Evolutionary conservation across 2,888 invertebrate genomes (phyloP), one percentile per base, ranked within the genome.

Genomic region (Halocaridina rubra): DNA sequence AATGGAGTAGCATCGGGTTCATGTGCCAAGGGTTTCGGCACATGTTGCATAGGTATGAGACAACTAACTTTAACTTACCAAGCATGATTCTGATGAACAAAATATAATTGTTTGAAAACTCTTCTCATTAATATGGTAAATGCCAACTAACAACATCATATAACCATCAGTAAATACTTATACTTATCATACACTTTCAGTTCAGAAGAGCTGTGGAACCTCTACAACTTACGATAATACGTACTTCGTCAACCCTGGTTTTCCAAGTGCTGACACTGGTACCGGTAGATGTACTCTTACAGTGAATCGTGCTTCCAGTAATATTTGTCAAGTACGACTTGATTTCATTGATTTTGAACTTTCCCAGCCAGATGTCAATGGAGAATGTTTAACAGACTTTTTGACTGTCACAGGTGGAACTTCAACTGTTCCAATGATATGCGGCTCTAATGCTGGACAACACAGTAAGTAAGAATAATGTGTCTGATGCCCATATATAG

Each of bases 281-380:
- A 78, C 86, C 2, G 82, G 88, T 8, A 79, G 84, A 0, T 88
- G 88, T 19, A 81, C 78, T 7, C 78, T 86, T 46, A 88, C 78
- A 10, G 71, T 88, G 39, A 81, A 81, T 57, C 32, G 86, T n/a
- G 72, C 71, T 22, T 78, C 67, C 61, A 33, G 30, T 10, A 77
- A 86, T 67, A 88, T 88, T 39, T 88, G 88, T 32, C 88, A 88
- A 32, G 32, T 88, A 30, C 77, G 84, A 19, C 76, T 87, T 3
- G 87, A 85, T 39, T 84, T 87, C 72, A 5, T 81, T 8, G 53
- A 80, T 32, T 82, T 87, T 27, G 79, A 87, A 39, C 72, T 87
- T 16, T 75, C 79, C 2, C 87, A 87, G 67, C 87, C 88, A 2
- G 84, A 88, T 57, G 67, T 22, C 0, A 69, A 84, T 46, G 88